Conservation (phyloP, 2,888 invertebrate genomes). For the Ctenicera cuprea region DNA sequence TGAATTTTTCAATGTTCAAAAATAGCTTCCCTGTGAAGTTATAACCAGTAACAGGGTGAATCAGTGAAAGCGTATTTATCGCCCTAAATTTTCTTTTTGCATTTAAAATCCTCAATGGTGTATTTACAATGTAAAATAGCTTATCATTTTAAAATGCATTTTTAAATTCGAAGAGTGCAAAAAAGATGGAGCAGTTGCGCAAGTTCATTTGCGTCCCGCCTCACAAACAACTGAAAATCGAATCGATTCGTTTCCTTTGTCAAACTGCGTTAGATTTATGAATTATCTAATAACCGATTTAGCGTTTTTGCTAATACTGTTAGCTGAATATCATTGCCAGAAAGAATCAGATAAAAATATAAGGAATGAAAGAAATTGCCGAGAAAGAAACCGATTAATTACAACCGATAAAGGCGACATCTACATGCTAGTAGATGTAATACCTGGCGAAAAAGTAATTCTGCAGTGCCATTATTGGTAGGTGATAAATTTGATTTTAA, state of each 20-base stretch:
- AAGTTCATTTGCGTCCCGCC: slow-evolving; percentile 56
- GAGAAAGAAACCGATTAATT: slow-evolving; percentile 71
- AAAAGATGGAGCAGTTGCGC: slow-evolving; percentile 52
- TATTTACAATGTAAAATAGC: neutral
- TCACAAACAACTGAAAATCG: slow-evolving; percentile 55
- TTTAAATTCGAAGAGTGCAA: slow-evolving; percentile 54
- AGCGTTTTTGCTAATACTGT: neutral
- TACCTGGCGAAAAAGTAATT: slow-evolving; percentile 69
- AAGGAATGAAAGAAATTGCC: slow-evolving; percentile 68
- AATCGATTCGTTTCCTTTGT: slow-evolving; percentile 47
- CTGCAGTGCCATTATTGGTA: slow-evolving; percentile 75
- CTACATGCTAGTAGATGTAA: slow-evolving; percentile 72
- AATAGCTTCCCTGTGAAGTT: slow-evolving; percentile 48
- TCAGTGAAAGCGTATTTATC: neutral
- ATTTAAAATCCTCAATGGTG: neutral
- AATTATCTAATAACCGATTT: neutral
- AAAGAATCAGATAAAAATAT: slow-evolving; percentile 54
- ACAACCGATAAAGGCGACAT: slow-evolving; percentile 71
- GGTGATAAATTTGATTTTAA: slow-evolving; percentile 12
- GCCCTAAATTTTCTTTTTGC: too few relatives aligned
- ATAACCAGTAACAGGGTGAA: neutral
- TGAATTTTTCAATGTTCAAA: slow-evolving; percentile 55
- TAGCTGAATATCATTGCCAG: slow-evolving; percentile 7
- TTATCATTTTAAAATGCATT: slow-evolving; percentile 22
- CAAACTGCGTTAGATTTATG: neutral